Base-by-base conservation (phyloP, 2,888 invertebrate genomes). In the Elgonia sp. region DNA sequence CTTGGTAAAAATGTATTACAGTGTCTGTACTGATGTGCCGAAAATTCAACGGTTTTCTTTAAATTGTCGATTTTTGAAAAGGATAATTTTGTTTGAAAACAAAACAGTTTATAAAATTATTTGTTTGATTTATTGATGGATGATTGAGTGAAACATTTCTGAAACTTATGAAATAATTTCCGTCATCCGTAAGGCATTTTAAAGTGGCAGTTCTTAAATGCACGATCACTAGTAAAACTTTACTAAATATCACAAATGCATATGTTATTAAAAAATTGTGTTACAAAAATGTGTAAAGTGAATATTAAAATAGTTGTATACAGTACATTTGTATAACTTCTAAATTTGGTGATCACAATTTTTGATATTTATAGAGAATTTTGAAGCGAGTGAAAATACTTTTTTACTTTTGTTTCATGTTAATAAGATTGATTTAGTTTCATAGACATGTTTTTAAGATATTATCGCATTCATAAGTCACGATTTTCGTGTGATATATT, bases 151-250 rank as follows among this genome's bases (percentile, higher is more conserved):
- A 69, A 60, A 40, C 10, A 18, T 40, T 65, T 20, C 14, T 70
- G 21, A 4, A 84, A 73, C 53, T 67, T 57, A 42, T 60, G 12
- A 69, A 70, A 81, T 76, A 14, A 76, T 76, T 53, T 67, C 20
- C 72, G 29, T 86, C 42, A 6, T 62, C 5, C n/a, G 12, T 77
- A 86, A 86, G 82, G 86, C 86, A 86, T 86, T 82, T 1, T 21
- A 16, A 73, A 77, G 63, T 77, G 86, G 82, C 82, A 86, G 77
- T 86, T 73, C 70, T 42, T 46, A 72, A 46, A 82, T 67, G 39
- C 46, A 60, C 40, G 46, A 76, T 82, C 46, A 14, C 76, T 70
- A 65, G 20, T 69, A 69, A 86, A 81, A 80, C 37, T 42, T 69
- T 62, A 80, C 69, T 67, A 80, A 84, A 60, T 75, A 69, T 86